Evolutionary conservation across 1,140 invertebrate species (phyloP).

Genomic region (Lasioglossum albipes): DNA sequence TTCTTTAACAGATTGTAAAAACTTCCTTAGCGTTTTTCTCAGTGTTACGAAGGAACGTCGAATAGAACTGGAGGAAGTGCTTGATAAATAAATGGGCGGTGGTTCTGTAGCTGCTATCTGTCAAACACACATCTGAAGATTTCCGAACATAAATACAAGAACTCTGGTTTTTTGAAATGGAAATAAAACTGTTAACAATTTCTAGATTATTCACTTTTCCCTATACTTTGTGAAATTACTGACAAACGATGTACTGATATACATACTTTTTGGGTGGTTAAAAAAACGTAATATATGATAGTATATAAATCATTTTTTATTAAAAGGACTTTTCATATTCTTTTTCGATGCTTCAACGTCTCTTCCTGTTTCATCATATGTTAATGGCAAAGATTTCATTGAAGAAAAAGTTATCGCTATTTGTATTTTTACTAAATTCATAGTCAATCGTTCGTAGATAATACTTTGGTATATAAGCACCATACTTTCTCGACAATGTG

Average conservation of each 20-base stretch:
- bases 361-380: not conserved
- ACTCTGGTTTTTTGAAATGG: not conserved
- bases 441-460: not conserved
- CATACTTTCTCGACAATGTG: constrained; percentile 7
- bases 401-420: not conserved
- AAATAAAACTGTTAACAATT: not conserved
- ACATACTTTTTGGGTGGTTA: not conserved
- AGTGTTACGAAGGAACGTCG: constrained; percentile 32
- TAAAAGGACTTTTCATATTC: too few species aligned
- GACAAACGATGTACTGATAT: not conserved
- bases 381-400: not conserved
- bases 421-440: not conserved
- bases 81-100: too few species aligned
- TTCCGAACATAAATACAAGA: not conserved
- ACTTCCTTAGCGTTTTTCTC: constrained; percentile 58
- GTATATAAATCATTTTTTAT: not conserved
- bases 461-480: constrained; percentile 8
- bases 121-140: too few species aligned
- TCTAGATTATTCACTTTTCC: not conserved
- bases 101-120: too few species aligned
- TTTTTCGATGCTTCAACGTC: not conserved
- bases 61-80: not conserved
- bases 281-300: not conserved
- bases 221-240: not conserved
- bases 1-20: constrained; percentile 50